Conservation (phyloP, 1,140 invertebrate genomes). For the Cephus cinctus region DNA sequence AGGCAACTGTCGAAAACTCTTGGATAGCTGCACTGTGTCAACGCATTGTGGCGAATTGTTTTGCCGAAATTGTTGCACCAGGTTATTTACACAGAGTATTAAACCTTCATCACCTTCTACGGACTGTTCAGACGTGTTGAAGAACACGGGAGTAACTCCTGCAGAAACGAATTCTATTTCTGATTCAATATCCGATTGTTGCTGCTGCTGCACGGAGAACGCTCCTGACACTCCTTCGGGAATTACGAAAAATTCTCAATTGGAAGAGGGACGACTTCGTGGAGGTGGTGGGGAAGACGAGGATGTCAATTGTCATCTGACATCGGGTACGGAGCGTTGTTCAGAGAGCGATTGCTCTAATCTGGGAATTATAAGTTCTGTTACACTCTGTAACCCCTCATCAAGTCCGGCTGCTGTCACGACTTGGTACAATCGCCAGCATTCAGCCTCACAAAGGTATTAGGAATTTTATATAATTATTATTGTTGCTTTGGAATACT, state of each 20-base stretch:
- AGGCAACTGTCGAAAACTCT: conserved; percentile 44
- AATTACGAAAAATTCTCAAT: conserved; percentile 16
- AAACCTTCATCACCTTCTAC: neutral
- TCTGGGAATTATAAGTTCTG: neutral
- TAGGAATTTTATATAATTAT: neutral
- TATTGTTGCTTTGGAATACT: neutral
- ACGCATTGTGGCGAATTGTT: conserved; percentile 43
- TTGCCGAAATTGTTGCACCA: conserved; percentile 38
- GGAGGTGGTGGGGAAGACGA: conserved; percentile 23
- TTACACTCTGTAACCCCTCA: neutral
- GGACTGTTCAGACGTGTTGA: conserved; percentile 1
- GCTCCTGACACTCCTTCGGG: neutral
- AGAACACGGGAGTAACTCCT: neutral
- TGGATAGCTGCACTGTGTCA: conserved; percentile 39
- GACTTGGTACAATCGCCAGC: conserved; percentile 19
- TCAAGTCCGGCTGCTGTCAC: conserved; percentile 10
- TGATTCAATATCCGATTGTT: conserved; percentile 11
- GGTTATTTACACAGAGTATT: conserved; percentile 1
- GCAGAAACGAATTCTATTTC: neutral
- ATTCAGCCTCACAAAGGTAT: conserved; percentile 19
- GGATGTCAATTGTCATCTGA: conserved; percentile 5
- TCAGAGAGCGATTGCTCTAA: conserved; percentile 10
- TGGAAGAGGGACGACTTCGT: conserved; percentile 20
- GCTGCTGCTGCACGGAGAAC: conserved; percentile 14
- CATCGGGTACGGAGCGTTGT: conserved; percentile 7